Evolutionary conservation across 1,140 invertebrate species (phyloP).

Genomic region (Leptestheria dahalacensis): DNA sequence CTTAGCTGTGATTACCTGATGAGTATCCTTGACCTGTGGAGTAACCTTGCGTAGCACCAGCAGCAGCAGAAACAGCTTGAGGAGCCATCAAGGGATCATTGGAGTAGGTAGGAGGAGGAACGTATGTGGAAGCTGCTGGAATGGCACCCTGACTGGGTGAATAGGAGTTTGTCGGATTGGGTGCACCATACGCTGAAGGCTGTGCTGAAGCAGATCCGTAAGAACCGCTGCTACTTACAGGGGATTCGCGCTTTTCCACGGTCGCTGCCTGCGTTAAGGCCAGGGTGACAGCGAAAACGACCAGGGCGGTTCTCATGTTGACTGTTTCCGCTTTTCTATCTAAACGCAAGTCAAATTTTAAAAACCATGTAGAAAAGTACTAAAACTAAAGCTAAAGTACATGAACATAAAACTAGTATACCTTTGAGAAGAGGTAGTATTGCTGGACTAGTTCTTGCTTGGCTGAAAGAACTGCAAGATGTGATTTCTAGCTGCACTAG

Average conservation of each 20-base stretch:
- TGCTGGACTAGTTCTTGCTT: too few species aligned
- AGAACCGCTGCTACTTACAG: neutral
- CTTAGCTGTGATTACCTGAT: too few species aligned
- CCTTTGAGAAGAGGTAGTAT: too few species aligned
- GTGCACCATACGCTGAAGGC: neutral
- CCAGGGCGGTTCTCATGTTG: neutral
- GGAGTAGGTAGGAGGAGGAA: neutral
- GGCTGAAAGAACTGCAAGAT: too few species aligned
- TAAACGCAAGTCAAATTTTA: too few species aligned
- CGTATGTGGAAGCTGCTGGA: neutral
- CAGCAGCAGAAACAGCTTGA: neutral
- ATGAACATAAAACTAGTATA: too few species aligned
- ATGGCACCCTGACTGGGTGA: neutral
- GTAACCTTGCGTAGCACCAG: neutral
- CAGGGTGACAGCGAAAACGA: neutral
- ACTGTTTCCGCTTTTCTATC: too few species aligned
- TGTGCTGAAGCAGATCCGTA: neutral
- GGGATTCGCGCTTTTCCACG: neutral
- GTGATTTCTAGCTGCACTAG: too few species aligned
- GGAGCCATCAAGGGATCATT: neutral
- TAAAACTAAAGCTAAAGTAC: too few species aligned
- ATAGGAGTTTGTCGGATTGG: neutral
- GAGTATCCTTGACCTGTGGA: neutral
- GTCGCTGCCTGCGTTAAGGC: neutral
- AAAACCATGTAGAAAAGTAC: too few species aligned